Evolutionary conservation across 2,797 vertebrate genomes (phyloP), one percentile per base, ranked within the genome.

Genomic region (Hippoglossus hippoglossus): DNA sequence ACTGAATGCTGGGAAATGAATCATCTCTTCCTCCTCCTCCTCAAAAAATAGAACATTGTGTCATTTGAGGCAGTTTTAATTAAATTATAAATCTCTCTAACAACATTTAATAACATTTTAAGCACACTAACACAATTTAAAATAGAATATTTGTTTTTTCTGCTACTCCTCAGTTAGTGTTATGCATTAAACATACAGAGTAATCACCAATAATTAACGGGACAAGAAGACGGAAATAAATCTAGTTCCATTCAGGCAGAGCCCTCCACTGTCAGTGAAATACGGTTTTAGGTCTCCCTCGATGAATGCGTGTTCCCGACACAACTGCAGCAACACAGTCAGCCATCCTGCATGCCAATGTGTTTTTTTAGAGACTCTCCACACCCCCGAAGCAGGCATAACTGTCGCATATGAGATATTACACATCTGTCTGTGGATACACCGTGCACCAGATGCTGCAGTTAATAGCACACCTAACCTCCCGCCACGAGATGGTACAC

Each of bases 381-480:
- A 26, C 75, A 28, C 58, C 83, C 79, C 76, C 78, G 26, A 70
- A 82, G 82, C 86, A 75, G 62, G 51, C 73, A 82, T 89, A 84
- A 88, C 81, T 87, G 84, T 87, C 81, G 12, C 74, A 22, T 60
- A 65, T 82, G 81, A 91, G 70, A 86, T 83, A 90, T 88, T 73
- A 74, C 82, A 84, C 89, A 88, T 89, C 87, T 91, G 91, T 88
- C 71, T 64, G 56, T 78, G 71, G 78, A 59, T 79, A 52, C 81
- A 41, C 53, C 9, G 59, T 15, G 79, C 76, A 76, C 83, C 88
- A 93, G 92, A 90, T 92, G 90, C 84, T 85, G 56, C 72, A 73
- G 79, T 81, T 92, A 91, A 93, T 90, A 90, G 83, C 89, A 81
- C 76, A 83, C 85, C 86, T 88, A 84, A 89, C 85, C 87, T 85